Evolutionary conservation across 2,113 vertebrate species (phyloP).

Genomic region (Siniperca knerii): DNA sequence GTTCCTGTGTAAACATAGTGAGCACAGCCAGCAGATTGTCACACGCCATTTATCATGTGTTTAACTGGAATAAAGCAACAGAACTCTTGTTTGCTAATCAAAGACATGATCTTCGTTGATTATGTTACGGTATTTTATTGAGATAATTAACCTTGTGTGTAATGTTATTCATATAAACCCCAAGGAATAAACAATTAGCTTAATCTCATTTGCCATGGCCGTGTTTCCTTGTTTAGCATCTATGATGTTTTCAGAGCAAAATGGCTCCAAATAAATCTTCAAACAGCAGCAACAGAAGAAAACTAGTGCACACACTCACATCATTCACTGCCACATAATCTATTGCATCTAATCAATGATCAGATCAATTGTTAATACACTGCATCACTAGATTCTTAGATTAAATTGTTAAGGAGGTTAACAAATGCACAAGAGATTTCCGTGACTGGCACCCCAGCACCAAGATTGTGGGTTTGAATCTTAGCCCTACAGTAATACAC

Average conservation of each 20-base stretch:
- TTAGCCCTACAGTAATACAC: neutral
- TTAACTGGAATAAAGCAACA: constrained; percentile 71
- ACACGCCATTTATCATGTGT: constrained; percentile 69
- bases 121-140: constrained; percentile 58
- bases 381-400: constrained; percentile 8
- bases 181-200: constrained; percentile 64
- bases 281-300: neutral
- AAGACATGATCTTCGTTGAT: constrained; percentile 70
- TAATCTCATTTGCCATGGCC: constrained; percentile 52
- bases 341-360: constrained; percentile 4
- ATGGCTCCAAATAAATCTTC: constrained; percentile 35
- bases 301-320: neutral
- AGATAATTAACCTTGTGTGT: constrained; percentile 73
- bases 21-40: constrained; percentile 65
- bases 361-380: constrained; percentile 31
- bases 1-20: constrained; percentile 57
- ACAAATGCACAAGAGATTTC: constrained; percentile 7
- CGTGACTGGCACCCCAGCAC: neutral
- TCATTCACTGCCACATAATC: constrained; percentile 10
- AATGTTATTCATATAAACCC: constrained; percentile 54
- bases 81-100: constrained; percentile 75
- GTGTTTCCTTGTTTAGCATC: constrained; percentile 43
- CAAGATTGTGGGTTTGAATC: neutral
- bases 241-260: constrained; percentile 32
- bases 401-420: neutral